These are phyloP conservation scores for Mus musculus DNA, from an alignment of 2,113 vertebrate genomes.

Conservation along the genomic window GRCm39 chr13:82038001-82038500, in stretches of 20 bases:
- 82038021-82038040: background rate
- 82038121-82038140: background rate
- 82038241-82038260: background rate
- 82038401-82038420: background rate
- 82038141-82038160: background rate
- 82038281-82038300: background rate
- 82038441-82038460: background rate
- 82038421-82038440: background rate
- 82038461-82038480: background rate
- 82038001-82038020: constrained; percentile 7
- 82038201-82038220: background rate
- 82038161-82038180: constrained; percentile 9
- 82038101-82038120: background rate
- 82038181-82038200: background rate
- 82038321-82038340: background rate
- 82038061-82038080: background rate
- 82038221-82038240: background rate
- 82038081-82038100: background rate
- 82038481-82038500: background rate
- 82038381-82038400: background rate
- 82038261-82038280: constrained; percentile 12
- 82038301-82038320: constrained; percentile 59
- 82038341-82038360: background rate
- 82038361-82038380: constrained; percentile 10
- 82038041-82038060: background rate